Base-by-base conservation (phyloP, 2,113 vertebrate genomes). In the Nematolebias whitei region DNA sequence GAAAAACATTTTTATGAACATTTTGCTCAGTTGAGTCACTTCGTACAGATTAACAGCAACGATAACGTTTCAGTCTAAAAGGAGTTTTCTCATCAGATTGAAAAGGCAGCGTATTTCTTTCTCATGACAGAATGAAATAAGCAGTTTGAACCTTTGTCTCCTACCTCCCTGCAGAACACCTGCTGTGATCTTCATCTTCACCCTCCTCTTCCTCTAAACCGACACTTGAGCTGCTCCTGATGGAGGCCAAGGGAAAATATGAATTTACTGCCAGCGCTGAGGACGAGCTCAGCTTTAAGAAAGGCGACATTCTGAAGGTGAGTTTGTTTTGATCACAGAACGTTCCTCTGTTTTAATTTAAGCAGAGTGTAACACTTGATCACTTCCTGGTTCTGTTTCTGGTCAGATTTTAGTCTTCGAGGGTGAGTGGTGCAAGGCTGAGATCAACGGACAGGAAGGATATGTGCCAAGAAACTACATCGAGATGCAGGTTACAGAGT, bases 381-480 rank as follows among this genome's bases (percentile, higher is more conserved):
- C 5, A 20, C 9, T 58, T 26, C 16, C 18, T 60, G 7, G 22
- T n/a, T 11, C n/a, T 51, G 14, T 24, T 29, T 40, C 22, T 79
- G 55, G 5, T 68, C 5, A 99, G 98, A 91, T 99, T 69, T 82
- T 98, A 70, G 94, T 92, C 54, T 86, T 87, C 20, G 89, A 98
- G 32, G 95, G 95, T 10, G 93, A 96, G 0, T 99, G 98, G 98
- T 95, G 91, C 60, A 98, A 94, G 69, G 96, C 97, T 0, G 98
- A 99, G 88, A 88, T 98, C 41, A 86, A 93, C 3, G 95, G 95
- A 66, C 88, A 91, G 12, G 95, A 98, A 80, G 98, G 98, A 48
- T 97, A 89, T 0, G 89, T 99, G 41, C 98, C 98, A 0, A 94
- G 95, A 80, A 99, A 97, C 90, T 99, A 98, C 83, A 91, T 98